phyloP scores from a whole-genome alignment of 2,113 vertebrate genomes.

The Pelmatolapia mariae region DNA sequence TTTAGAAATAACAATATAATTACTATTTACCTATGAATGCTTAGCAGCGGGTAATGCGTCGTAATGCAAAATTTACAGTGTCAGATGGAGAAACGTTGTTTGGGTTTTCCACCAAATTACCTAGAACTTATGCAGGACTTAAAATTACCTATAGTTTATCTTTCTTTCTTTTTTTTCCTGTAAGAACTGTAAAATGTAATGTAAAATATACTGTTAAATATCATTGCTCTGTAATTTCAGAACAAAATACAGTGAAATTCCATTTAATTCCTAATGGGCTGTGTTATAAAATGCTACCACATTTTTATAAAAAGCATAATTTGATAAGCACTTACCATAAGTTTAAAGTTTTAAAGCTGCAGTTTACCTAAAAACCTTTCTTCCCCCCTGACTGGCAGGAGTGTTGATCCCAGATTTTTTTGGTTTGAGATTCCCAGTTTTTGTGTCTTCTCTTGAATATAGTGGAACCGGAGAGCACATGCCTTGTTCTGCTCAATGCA shows the following conservation, averaged over 20 bases:
- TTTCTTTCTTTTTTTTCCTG: too few relatives aligned
- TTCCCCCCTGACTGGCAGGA: background rate
- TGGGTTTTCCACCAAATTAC: background rate
- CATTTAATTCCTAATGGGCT: background rate
- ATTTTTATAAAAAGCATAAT: background rate
- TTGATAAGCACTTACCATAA: background rate
- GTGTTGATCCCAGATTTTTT: background rate
- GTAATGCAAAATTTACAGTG: background rate
- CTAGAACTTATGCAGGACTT: background rate
- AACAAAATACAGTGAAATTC: background rate
- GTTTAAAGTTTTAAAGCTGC: background rate
- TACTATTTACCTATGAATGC: background rate
- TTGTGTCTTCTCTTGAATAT: background rate
- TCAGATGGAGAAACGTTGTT: background rate
- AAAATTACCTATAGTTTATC: background rate
- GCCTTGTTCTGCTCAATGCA: background rate
- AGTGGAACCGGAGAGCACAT: background rate
- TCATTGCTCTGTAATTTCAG: background rate
- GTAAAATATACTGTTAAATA: background rate
- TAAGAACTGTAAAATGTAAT: too few relatives aligned
- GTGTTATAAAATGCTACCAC: background rate
- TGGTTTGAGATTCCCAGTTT: background rate
- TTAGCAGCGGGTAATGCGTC: background rate
- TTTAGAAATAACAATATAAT: background rate
- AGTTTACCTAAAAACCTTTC: background rate